These are phyloP conservation scores for Meloidogyne exigua DNA, from an alignment of 1,140 invertebrate species.

Conservation along the genomic window DNA sequence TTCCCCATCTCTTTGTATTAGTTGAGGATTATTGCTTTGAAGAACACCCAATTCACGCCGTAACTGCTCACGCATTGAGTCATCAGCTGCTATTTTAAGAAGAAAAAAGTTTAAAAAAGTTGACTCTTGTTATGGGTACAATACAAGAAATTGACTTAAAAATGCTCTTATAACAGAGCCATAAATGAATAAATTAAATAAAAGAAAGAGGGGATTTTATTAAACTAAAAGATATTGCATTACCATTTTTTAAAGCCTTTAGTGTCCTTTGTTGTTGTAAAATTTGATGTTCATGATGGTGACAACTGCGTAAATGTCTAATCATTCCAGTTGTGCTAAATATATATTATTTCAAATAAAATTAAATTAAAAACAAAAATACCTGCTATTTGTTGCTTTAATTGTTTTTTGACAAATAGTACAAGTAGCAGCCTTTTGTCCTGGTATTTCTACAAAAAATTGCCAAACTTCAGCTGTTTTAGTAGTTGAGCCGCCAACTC, in stretches of 20 bases:
- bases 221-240: background rate
- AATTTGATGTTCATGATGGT: conserved; percentile 30
- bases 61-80: background rate
- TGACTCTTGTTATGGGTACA: too few species aligned
- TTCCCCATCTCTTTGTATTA: background rate
- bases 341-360: conserved; percentile 1
- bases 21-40: background rate
- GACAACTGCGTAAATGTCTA: conserved; percentile 42
- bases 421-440: conserved; percentile 45
- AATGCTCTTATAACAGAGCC: too few species aligned
- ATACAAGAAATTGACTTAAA: too few species aligned
- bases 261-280: conserved; percentile 34
- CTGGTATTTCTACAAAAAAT: conserved; percentile 36
- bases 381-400: conserved; percentile 50
- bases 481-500: conserved; percentile 39
- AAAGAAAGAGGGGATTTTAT: too few species aligned
- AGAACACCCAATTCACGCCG: background rate
- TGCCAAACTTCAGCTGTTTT: conserved; percentile 47
- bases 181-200: too few species aligned
- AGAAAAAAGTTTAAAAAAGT: too few species aligned
- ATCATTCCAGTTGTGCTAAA: conserved; percentile 47
- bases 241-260: conserved; percentile 42
- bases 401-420: conserved; percentile 39
- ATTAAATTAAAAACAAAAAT: background rate
- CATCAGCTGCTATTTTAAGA: background rate